These are phyloP conservation scores for Miichthys miiuy DNA, from an alignment of 2,797 vertebrate species.

Conservation along the genomic window DNA sequence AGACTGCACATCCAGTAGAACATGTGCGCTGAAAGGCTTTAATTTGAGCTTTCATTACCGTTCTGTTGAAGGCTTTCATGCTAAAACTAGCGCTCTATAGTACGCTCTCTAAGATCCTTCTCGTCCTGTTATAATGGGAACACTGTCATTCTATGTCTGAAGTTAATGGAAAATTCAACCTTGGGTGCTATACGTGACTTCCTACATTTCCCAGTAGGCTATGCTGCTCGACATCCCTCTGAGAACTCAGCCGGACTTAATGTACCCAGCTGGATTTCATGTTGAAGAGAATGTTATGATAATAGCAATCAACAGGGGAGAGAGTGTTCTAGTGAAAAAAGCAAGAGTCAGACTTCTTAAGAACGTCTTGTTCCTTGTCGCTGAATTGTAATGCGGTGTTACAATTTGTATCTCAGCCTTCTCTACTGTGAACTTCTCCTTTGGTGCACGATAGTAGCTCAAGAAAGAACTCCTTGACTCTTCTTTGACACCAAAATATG, in stretches of 20 bases:
- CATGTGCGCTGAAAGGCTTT: conserved; percentile 40
- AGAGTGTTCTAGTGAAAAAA: neutral
- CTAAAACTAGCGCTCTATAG: conserved; percentile 23
- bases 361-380: neutral
- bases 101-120: conserved; percentile 10
- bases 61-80: conserved; percentile 43
- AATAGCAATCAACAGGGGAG: conserved; percentile 5
- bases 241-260: conserved; percentile 19
- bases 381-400: neutral
- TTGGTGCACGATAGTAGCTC: neutral
- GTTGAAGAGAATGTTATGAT: conserved; percentile 5
- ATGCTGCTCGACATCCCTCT: neutral
- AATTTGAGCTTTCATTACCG: conserved; percentile 46
- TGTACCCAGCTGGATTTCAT: neutral
- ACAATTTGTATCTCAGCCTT: neutral
- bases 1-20: neutral
- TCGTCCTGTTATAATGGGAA: conserved; percentile 27
- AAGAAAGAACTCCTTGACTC: neutral
- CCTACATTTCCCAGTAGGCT: neutral
- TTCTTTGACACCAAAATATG: neutral
- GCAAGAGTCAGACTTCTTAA: neutral
- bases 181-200: neutral
- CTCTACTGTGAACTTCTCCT: neutral
- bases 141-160: conserved; percentile 26
- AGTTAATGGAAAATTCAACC: conserved; percentile 29